A percentile compares a stretch with the other conserved stretches of the same genome.
Evolutionary conservation across 1,140 invertebrate species (phyloP).

Genomic region (Heliconius nattereri): DNA sequence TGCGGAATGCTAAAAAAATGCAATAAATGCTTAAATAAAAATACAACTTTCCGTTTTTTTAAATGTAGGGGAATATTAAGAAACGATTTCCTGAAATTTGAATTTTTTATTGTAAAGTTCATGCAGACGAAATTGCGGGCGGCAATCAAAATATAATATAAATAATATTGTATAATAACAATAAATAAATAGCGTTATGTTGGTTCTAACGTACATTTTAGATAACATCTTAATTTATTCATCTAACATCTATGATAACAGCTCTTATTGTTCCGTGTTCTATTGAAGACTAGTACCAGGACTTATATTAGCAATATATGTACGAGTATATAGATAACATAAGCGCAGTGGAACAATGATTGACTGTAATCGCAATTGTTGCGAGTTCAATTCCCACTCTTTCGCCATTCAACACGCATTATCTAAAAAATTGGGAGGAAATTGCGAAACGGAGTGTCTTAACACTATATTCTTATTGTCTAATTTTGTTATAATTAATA

Average conservation of each 20-base stretch:
- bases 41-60: not conserved
- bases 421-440: too few species aligned
- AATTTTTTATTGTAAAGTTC: too few species aligned
- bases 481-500: too few species aligned
- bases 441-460: too few species aligned
- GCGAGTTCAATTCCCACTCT: too few species aligned
- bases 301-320: not conserved
- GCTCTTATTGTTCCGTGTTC: not conserved
- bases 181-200: not conserved
- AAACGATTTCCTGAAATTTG: not conserved
- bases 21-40: too few species aligned
- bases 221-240: constrained; percentile 14
- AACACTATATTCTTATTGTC: too few species aligned
- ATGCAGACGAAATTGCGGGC: too few species aligned
- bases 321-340: not conserved
- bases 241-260: constrained; percentile 5
- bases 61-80: not conserved
- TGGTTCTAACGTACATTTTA: not conserved
- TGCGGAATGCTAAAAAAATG: too few species aligned
- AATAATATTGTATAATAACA: not conserved
- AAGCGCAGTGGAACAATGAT: not conserved
- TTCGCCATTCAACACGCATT: too few species aligned
- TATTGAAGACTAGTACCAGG: not conserved
- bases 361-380: too few species aligned
- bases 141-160: not conserved